These are phyloP conservation scores for Prorops nasuta DNA, from an alignment of 1,140 invertebrate species.

Conservation along the genomic window DNA sequence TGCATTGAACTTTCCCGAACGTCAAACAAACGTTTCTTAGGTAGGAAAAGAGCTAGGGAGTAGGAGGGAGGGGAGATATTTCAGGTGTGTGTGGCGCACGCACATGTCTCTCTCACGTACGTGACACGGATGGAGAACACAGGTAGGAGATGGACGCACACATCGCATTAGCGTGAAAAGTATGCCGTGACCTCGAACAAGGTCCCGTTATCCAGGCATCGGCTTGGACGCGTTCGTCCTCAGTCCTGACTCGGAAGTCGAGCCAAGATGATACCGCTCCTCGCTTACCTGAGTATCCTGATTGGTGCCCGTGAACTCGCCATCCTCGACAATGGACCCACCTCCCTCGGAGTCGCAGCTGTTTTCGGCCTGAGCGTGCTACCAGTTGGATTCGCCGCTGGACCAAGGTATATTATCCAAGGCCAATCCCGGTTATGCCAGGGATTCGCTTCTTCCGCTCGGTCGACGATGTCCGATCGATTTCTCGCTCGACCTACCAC, in stretches of 20 bases:
- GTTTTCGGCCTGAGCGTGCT: constrained; percentile 33
- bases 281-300: constrained; percentile 34
- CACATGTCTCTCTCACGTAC: not conserved
- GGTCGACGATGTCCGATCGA: too few relatives aligned
- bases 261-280: constrained; percentile 47
- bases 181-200: constrained; percentile 53
- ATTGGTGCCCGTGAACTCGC: constrained; percentile 32
- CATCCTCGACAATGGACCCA: constrained; percentile 26
- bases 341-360: constrained; percentile 20
- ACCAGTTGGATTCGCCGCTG: constrained; percentile 37
- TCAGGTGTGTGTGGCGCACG: not conserved
- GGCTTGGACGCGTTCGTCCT: constrained; percentile 39
- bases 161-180: constrained; percentile 35
- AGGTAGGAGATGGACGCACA: too few relatives aligned
- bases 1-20: constrained; percentile 25
- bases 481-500: too few relatives aligned
- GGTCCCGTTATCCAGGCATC: constrained; percentile 49
- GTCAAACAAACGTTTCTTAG: constrained; percentile 19
- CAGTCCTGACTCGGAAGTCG: constrained; percentile 51
- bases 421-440: too few relatives aligned
- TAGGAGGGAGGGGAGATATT: too few relatives aligned
- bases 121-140: not conserved
- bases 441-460: too few relatives aligned
- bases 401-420: constrained; percentile 38
- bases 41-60: too few relatives aligned